Base-by-base conservation (phyloP, 2,888 invertebrate species). In the Drosophila anomalata region DNA sequence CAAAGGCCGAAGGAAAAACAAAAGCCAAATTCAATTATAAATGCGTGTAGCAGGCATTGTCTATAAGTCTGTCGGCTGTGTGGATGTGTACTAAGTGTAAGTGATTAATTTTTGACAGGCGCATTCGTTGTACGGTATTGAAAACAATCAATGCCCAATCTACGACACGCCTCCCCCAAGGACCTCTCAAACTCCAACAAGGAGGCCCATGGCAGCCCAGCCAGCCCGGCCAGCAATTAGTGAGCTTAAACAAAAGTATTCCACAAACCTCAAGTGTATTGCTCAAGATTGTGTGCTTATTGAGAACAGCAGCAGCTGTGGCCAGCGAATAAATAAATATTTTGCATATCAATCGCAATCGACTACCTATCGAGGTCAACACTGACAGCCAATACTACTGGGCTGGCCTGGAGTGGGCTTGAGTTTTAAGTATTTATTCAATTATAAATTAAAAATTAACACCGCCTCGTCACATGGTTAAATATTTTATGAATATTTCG, bases 61-160 rank as follows among this genome's bases (percentile, higher is more conserved):
- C 75, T 75, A 55, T 70, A 60, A 71, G 55, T 65, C 39, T 33
- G 24, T 60, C 9, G 9, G 12, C 20, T 63, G 78, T 69, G 50
- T 22, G 50, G 53, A 14, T 59, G 42, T 67, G 50, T 73, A 76
- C 73, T 81, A 87, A 89, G 79, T 89, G 89, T 82, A 79, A 77
- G 87, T 86, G 89, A 87, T 89, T 88, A 89, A 88, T 88, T 84
- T 88, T 88, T 89, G 85, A 89, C 88, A 89, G 88, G 65, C 77
- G 63, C 85, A 87, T 82, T 82, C 85, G 86, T 87, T 87, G 75
- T 85, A 65, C 58, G 70, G 62, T 72, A 82, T 87, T 82, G 82
- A 81, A 85, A 81, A 82, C 87, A 82, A 85, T 87, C 87, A 87
- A 81, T 85, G 82, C 77, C 69, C 84, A 78, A 74, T 78, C 68